Percentiles rank a stretch among this genome's conserved stretches.
phyloP scores from a whole-genome alignment of 2,888 invertebrate species.

The Monoplex corrugatus region DNA sequence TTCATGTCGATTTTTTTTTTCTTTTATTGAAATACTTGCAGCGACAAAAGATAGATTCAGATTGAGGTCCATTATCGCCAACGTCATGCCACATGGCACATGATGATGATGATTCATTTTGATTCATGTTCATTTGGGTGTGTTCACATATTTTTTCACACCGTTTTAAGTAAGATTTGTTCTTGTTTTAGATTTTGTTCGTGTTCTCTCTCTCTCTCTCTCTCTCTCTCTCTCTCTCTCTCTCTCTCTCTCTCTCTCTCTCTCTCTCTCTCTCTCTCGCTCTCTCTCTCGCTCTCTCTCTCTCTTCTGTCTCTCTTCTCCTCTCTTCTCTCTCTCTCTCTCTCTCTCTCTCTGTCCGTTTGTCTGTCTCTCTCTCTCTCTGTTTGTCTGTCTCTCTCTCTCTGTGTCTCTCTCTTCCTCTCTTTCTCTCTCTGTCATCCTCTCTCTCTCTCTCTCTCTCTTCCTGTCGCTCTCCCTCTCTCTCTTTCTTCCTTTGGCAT shows the following conservation, averaged over 20 bases:
- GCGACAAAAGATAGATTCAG: too few relatives aligned
- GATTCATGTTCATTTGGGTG: neutral
- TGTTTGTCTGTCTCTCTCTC: constrained; percentile 10
- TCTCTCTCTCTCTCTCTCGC: too few relatives aligned
- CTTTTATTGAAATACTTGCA: too few relatives aligned
- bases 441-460: constrained; percentile 28
- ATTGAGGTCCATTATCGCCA: too few relatives aligned
- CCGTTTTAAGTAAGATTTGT: neutral
- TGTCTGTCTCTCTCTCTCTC: constrained; percentile 26
- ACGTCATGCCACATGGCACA: too few relatives aligned
- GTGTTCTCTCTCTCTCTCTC: neutral
- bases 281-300: constrained; percentile 20
- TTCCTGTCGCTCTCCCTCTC: constrained; percentile 18
- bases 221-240: neutral
- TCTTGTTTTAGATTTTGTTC: neutral
- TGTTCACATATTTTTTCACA: neutral
- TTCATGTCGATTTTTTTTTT: too few relatives aligned
- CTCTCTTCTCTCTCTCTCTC: neutral
- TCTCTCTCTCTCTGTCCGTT: constrained; percentile 25
- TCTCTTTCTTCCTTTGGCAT: neutral
- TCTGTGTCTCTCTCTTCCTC: neutral
- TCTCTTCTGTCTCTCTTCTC: neutral
- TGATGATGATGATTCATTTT: too few relatives aligned
- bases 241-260: neutral
- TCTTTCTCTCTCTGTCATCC: neutral